Evolutionary conservation across 2,888 invertebrate species (phyloP).

Genomic region (Sycophila texana): DNA sequence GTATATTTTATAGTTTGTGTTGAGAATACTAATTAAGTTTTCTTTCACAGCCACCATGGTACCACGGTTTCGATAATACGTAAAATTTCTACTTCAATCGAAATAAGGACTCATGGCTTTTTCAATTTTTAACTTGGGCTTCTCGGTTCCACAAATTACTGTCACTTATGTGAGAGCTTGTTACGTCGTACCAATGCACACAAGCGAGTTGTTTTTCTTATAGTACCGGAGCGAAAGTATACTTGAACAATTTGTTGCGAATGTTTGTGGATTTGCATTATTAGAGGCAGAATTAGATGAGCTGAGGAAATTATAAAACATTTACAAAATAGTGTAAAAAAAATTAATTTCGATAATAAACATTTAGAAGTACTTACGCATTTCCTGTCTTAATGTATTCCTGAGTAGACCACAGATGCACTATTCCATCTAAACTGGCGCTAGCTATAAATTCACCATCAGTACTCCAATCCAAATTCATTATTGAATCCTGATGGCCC

Average conservation of each 20-base stretch:
- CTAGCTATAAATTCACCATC: constrained; percentile 74
- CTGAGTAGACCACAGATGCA: constrained; percentile 71
- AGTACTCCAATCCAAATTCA: constrained; percentile 74
- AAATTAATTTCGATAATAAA: constrained; percentile 33
- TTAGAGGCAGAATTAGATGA: constrained; percentile 61
- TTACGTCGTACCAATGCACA: constrained; percentile 71
- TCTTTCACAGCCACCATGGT: constrained; percentile 67
- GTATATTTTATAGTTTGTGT: constrained; percentile 22
- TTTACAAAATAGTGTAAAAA: not conserved
- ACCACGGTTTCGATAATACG: constrained; percentile 61
- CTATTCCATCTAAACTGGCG: constrained; percentile 71
- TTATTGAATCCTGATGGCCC: constrained; percentile 72
- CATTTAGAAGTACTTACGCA: constrained; percentile 61
- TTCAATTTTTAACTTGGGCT: constrained; percentile 53
- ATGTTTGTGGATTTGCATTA: constrained; percentile 66
- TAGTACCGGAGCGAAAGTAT: constrained; percentile 72
- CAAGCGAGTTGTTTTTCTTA: constrained; percentile 70
- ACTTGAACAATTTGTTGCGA: constrained; percentile 71
- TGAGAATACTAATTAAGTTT: constrained; percentile 56
- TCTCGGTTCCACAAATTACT: constrained; percentile 17
- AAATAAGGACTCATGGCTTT: constrained; percentile 52
- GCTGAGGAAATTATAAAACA: constrained; percentile 62
- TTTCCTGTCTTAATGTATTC: constrained; percentile 67
- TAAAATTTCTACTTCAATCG: constrained; percentile 52
- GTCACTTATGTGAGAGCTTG: constrained; percentile 19